phyloP scores from a whole-genome alignment of 2,888 invertebrate species.

The Escarpia spicata region DNA sequence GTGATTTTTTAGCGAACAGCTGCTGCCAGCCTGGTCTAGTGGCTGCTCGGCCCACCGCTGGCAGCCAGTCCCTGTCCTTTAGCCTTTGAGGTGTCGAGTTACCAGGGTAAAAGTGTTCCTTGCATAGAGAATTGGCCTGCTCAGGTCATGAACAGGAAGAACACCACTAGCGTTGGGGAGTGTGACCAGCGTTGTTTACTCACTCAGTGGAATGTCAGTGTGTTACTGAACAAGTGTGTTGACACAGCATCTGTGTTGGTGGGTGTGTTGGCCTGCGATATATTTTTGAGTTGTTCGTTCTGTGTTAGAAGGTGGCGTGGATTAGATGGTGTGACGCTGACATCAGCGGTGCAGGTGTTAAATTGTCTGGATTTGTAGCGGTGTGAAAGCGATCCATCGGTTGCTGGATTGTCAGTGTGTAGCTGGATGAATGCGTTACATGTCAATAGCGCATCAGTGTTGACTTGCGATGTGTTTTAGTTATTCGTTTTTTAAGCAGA shows the following conservation, averaged over 20 bases:
- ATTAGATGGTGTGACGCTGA: too few relatives aligned
- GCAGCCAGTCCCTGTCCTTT: not conserved
- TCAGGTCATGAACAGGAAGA: not conserved
- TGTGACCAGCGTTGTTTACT: not conserved
- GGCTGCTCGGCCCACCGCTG: not conserved
- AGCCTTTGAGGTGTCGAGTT: conserved; percentile 4
- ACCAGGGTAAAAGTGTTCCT: not conserved
- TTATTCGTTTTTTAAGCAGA: not conserved
- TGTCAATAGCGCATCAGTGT: not conserved
- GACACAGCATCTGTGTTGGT: not conserved
- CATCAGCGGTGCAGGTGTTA: too few relatives aligned
- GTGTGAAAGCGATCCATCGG: too few relatives aligned
- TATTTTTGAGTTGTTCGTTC: not conserved
- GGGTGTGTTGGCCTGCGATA: not conserved
- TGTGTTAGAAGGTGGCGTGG: too few relatives aligned
- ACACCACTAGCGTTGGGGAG: not conserved
- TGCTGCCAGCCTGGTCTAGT: not conserved
- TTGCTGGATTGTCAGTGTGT: not conserved
- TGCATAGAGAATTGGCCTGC: not conserved
- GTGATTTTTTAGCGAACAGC: not conserved
- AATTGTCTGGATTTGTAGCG: too few relatives aligned
- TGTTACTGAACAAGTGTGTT: not conserved
- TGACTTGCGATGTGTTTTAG: not conserved
- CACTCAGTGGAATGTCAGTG: not conserved
- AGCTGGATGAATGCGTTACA: too few relatives aligned